A percentile compares a stretch with the other conserved stretches of the same genome.
These are phyloP conservation scores for Chymomyza caudatula DNA, from an alignment of 2,888 invertebrate species.

Conservation along the genomic window DNA sequence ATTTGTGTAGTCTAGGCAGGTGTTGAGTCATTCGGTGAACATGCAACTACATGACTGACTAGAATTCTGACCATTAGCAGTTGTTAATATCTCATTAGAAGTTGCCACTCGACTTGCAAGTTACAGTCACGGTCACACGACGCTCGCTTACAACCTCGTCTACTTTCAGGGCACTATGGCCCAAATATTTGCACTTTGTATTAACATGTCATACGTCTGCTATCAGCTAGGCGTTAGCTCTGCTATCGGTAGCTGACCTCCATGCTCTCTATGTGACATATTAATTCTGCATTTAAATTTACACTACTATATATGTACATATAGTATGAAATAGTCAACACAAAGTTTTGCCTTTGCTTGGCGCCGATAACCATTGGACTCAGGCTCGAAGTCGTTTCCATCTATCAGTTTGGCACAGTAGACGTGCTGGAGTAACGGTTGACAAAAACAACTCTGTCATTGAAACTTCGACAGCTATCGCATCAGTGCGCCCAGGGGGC, in stretches of 20 bases:
- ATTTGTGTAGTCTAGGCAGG: conserved; percentile 38
- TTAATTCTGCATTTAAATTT: conserved; percentile 45
- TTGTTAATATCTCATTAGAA: not conserved
- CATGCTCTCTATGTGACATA: conserved; percentile 47
- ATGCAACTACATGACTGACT: conserved; percentile 25
- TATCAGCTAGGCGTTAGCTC: not conserved
- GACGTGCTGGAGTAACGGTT: not conserved
- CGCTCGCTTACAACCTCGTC: not conserved
- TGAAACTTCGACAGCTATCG: not conserved
- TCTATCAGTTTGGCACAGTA: conserved; percentile 33
- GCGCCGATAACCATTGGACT: conserved; percentile 9
- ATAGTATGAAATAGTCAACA: conserved; percentile 53
- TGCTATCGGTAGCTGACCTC: no score
- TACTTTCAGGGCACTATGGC: not conserved
- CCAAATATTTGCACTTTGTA: not conserved
- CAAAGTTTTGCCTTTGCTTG: not conserved
- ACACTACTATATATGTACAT: conserved; percentile 21
- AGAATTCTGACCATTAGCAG: not conserved
- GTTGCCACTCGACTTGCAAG: not conserved
- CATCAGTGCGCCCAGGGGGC: not conserved
- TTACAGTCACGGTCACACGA: not conserved
- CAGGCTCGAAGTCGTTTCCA: no score
- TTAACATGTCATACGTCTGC: not conserved
- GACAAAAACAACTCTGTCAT: conserved; percentile 10
- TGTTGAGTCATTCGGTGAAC: conserved; percentile 63